These are phyloP conservation scores for Altica lythri DNA, from an alignment of 2,888 invertebrate species.

Conservation along the genomic window DNA sequence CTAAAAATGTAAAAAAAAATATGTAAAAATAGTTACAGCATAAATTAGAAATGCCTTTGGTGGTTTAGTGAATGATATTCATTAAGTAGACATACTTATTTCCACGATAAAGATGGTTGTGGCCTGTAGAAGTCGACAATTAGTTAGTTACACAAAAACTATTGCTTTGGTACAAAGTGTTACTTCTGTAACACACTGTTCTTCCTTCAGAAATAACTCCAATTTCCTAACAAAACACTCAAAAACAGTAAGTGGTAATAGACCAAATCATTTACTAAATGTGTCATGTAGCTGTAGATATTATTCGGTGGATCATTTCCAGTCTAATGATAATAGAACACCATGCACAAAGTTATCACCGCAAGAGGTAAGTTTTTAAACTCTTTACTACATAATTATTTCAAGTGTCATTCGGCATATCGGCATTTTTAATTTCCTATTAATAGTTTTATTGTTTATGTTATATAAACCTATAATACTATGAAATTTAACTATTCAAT, in stretches of 20 bases:
- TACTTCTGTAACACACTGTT: conserved; percentile 34
- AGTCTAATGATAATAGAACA: conserved; percentile 43
- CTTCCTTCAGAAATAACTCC: conserved; percentile 14
- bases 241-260: conserved; percentile 6
- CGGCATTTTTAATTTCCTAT: background rate
- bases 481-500: background rate
- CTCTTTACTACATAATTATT: background rate
- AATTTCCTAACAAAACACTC: conserved; percentile 9
- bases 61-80: conserved; percentile 9
- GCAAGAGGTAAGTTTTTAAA: conserved; percentile 50
- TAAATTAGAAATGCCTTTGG: conserved; percentile 12
- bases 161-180: conserved; percentile 39
- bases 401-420: background rate
- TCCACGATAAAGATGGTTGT: conserved; percentile 45
- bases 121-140: conserved; percentile 44
- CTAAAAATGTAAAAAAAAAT: conserved; percentile 7
- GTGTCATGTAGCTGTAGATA: conserved; percentile 40
- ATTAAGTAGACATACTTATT: conserved; percentile 1
- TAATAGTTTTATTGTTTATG: background rate
- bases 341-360: conserved; percentile 49
- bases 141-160: conserved; percentile 44
- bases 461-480: background rate
- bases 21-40: conserved; percentile 13
- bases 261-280: conserved; percentile 36
- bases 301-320: conserved; percentile 43